phyloP scores from a whole-genome alignment of 2,113 vertebrate genomes.

The Scopus umbretta region DNA sequence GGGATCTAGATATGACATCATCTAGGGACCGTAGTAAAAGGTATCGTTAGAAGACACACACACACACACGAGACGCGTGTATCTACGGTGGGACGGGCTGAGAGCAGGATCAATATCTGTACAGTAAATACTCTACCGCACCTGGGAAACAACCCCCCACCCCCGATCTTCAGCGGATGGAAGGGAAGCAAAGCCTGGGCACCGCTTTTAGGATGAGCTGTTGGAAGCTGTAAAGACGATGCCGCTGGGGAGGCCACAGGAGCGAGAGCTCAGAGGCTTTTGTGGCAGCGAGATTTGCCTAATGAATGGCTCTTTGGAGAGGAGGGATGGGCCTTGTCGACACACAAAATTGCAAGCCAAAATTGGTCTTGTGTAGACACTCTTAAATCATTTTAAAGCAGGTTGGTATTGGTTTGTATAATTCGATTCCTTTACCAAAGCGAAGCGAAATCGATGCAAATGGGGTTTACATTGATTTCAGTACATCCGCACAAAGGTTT shows the following conservation, averaged over 20 bases:
- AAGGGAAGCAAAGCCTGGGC: background rate
- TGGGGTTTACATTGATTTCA: constrained; percentile 55
- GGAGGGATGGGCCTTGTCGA: constrained; percentile 41
- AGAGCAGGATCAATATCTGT: background rate
- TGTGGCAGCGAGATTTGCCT: background rate
- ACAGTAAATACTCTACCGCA: background rate
- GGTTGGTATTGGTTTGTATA: constrained; percentile 64
- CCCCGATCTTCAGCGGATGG: background rate
- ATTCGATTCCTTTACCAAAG: constrained; percentile 65
- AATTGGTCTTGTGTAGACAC: constrained; percentile 61
- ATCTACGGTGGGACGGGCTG: background rate
- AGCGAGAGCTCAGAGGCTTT: background rate
- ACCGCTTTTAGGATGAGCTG: accelerated
- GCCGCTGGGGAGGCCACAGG: background rate
- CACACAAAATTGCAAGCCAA: constrained; percentile 44
- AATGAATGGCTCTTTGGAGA: background rate
- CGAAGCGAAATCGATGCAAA: constrained; percentile 61
- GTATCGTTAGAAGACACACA: background rate
- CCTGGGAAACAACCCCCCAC: background rate
- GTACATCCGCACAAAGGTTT: constrained; percentile 59
- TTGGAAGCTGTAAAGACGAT: background rate
- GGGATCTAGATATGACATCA: accelerated
- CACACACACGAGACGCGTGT: accelerated
- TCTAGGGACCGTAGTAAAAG: background rate
- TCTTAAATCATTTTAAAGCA: constrained; percentile 65